These are phyloP conservation scores for Solenopsis fugax DNA, from an alignment of 1,140 invertebrate species.

Conservation along the genomic window DNA sequence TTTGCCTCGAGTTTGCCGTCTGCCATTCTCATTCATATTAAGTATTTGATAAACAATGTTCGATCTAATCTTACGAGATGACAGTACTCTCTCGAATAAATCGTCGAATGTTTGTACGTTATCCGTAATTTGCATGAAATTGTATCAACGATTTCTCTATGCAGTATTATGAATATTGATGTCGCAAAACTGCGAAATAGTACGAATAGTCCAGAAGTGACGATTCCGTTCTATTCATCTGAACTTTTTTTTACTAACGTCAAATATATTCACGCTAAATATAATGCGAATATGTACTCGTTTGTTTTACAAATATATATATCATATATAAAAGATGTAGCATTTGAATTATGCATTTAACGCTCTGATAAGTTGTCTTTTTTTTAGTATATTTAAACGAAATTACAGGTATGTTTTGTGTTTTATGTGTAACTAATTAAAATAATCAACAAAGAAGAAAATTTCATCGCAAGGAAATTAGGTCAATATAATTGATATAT, in stretches of 20 bases:
- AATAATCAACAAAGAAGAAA: slow-evolving; percentile 4
- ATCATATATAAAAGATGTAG: background rate
- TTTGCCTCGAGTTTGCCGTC: background rate
- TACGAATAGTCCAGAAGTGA: background rate
- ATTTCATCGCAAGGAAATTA: background rate
- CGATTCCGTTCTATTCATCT: background rate
- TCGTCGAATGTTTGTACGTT: background rate
- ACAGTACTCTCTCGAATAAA: background rate
- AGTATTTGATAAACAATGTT: slow-evolving; percentile 18
- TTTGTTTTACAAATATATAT: background rate
- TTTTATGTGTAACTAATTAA: slow-evolving; percentile 25
- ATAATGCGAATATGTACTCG: background rate
- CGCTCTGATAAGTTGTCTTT: slow-evolving; percentile 11
- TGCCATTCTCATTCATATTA: slow-evolving; percentile 18
- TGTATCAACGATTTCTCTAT: background rate
- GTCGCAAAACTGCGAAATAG: background rate
- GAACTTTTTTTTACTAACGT: slow-evolving; percentile 9
- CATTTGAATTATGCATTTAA: slow-evolving; percentile 6
- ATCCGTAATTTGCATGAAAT: slow-evolving; percentile 1
- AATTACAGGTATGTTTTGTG: background rate
- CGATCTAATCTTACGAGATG: background rate
- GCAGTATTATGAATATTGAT: slow-evolving; percentile 15
- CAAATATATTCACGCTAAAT: slow-evolving; percentile 27
- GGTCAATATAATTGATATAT: background rate
- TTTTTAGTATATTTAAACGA: background rate